Evolutionary conservation across 2,888 invertebrate species (phyloP).

Genomic region (Chloroclysta siterata): DNA sequence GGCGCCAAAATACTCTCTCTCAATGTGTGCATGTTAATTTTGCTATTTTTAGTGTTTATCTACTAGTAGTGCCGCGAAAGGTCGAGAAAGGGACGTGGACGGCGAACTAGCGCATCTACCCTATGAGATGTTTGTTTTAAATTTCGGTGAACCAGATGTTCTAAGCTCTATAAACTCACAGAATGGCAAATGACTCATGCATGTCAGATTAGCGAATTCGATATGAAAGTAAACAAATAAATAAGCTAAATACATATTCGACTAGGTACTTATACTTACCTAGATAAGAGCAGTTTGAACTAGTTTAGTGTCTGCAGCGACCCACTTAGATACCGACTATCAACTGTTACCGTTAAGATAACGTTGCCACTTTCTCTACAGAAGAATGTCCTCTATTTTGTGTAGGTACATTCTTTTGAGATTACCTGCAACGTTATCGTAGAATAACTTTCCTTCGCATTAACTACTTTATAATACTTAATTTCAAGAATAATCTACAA

Average conservation of each 20-base stretch:
- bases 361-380: slow-evolving; percentile 69
- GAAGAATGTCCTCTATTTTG: slow-evolving; percentile 52
- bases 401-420: slow-evolving; percentile 15
- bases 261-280: not conserved
- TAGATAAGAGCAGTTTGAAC: slow-evolving; percentile 68
- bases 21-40: too few relatives aligned
- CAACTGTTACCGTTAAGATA: slow-evolving; percentile 65
- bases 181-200: slow-evolving; percentile 25
- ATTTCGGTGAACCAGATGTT: slow-evolving; percentile 30
- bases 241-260: slow-evolving; percentile 40
- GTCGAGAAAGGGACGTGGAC: too few relatives aligned
- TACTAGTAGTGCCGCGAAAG: too few relatives aligned
- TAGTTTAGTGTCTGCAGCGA: slow-evolving; percentile 64
- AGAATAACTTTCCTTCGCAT: too few relatives aligned
- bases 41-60: too few relatives aligned
- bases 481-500: too few relatives aligned
- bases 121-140: slow-evolving; percentile 1
- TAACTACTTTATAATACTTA: too few relatives aligned
- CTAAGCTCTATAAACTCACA: slow-evolving; percentile 5
- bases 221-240: slow-evolving; percentile 56
- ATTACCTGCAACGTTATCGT: not conserved
- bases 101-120: too few relatives aligned
- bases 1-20: too few relatives aligned
- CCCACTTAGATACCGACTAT: slow-evolving; percentile 79
- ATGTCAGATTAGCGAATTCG: slow-evolving; percentile 46